phyloP scores from a whole-genome alignment of 2,888 invertebrate genomes.

The Synergus gifuensis region DNA sequence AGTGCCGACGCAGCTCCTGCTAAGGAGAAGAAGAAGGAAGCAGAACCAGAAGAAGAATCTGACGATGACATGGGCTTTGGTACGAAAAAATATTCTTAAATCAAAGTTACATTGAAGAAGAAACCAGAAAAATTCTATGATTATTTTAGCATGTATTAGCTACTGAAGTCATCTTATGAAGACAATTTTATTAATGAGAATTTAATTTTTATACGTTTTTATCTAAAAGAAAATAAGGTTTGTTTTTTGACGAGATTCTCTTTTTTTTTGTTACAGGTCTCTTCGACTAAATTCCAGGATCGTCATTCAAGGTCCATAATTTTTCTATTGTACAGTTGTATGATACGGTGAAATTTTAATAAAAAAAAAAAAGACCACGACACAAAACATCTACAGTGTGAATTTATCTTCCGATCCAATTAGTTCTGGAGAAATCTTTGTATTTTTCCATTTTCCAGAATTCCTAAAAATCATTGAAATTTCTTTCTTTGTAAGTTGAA shows the following conservation, averaged over 20 bases:
- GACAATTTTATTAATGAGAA: slow-evolving; percentile 65
- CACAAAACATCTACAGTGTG: slow-evolving; percentile 44
- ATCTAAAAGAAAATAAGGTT: background rate
- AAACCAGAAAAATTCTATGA: slow-evolving; percentile 75
- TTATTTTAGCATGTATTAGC: slow-evolving; percentile 82
- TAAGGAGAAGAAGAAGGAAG: slow-evolving; percentile 88
- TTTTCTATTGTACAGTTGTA: slow-evolving; percentile 70
- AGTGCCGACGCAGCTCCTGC: slow-evolving; percentile 82
- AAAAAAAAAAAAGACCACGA: slow-evolving; percentile 51
- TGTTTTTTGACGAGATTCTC: background rate
- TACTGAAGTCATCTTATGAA: slow-evolving; percentile 76
- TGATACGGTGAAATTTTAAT: slow-evolving; percentile 69
- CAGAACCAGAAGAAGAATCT: slow-evolving; percentile 88
- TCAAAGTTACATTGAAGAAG: background rate
- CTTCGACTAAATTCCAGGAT: slow-evolving; percentile 55
- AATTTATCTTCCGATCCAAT: slow-evolving; percentile 40
- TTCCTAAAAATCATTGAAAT: no score
- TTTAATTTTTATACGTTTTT: slow-evolving; percentile 8
- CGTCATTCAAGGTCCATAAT: slow-evolving; percentile 59
- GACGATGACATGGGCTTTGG: slow-evolving; percentile 98
- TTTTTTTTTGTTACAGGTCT: slow-evolving; percentile 49
- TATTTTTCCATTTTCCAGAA: background rate
- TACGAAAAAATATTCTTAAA: slow-evolving; percentile 70
- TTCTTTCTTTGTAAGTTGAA: no score
- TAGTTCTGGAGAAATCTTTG: background rate